Evolutionary conservation across 2,797 vertebrate genomes (phyloP).

Genomic region (Valencia hispanica): DNA sequence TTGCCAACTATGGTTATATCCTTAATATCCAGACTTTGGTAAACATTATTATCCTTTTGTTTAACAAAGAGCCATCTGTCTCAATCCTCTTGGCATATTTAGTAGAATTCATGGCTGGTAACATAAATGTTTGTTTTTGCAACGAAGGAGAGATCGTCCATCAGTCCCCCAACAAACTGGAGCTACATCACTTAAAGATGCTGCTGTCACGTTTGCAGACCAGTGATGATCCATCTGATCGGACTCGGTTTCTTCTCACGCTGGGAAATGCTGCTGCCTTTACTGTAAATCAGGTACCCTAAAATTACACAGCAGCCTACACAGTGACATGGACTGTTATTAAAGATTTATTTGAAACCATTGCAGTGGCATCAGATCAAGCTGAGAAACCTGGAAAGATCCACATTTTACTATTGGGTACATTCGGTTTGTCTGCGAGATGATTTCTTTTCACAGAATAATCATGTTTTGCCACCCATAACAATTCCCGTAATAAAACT

Average conservation of each 20-base stretch:
- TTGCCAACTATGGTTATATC: background rate
- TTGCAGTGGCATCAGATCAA: too few species aligned
- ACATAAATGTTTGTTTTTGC: background rate
- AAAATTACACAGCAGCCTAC: background rate
- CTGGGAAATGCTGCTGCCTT: conserved; percentile 94
- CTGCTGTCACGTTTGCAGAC: conserved; percentile 87
- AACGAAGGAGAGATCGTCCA: conserved; percentile 69
- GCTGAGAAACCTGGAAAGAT: too few species aligned
- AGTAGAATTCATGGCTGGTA: background rate
- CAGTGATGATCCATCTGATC: conserved; percentile 79
- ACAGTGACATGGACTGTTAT: too few species aligned
- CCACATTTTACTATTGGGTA: too few species aligned
- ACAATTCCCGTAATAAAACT: too few species aligned
- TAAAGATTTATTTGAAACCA: too few species aligned
- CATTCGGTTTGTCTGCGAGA: too few species aligned
- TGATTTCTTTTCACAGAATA: too few species aligned
- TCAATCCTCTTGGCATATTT: background rate
- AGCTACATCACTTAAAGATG: conserved; percentile 84
- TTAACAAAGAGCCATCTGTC: background rate
- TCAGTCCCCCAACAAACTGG: conserved; percentile 77
- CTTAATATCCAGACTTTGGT: background rate
- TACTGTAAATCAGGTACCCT: conserved; percentile 89
- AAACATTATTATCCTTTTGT: background rate
- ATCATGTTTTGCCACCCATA: too few species aligned
- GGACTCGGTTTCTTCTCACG: conserved; percentile 86